Percentiles rank a stretch among this genome's conserved stretches.
These are phyloP conservation scores for Cephalopterus ornatus DNA, from an alignment of 2,113 vertebrate species.

Conservation along the genomic window DNA sequence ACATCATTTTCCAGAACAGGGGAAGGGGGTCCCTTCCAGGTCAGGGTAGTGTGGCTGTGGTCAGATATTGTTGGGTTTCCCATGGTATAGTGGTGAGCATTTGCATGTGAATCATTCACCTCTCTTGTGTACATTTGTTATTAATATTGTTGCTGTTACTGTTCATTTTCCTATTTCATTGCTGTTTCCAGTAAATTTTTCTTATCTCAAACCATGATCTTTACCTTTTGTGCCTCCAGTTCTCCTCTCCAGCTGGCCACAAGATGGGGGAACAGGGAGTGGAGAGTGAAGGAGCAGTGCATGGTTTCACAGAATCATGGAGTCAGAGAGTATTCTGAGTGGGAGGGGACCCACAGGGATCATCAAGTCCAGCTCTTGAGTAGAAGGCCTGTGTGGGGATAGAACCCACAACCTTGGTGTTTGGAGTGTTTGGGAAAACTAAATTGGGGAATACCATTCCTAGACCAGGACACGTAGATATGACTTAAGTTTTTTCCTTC, in stretches of 20 bases:
- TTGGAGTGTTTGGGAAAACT: not conserved
- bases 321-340: not conserved
- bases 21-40: not conserved
- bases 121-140: not conserved
- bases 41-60: not conserved
- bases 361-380: not conserved
- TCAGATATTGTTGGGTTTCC: no score
- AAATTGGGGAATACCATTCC: not conserved
- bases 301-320: not conserved
- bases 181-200: not conserved
- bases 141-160: not conserved
- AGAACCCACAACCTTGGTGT: not conserved
- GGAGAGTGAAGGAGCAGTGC: rapidly evolving
- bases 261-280: not conserved
- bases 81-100: not conserved
- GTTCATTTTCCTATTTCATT: not conserved
- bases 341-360: rapidly evolving
- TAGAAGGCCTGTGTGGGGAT: not conserved
- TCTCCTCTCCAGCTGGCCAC: not conserved
- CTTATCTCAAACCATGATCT: rapidly evolving
- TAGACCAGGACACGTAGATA: not conserved
- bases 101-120: not conserved
- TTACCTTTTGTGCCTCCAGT: not conserved
- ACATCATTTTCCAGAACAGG: not conserved
- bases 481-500: not conserved